phyloP scores from a whole-genome alignment of 2,113 vertebrate species.

The Panthera uncia region DNA sequence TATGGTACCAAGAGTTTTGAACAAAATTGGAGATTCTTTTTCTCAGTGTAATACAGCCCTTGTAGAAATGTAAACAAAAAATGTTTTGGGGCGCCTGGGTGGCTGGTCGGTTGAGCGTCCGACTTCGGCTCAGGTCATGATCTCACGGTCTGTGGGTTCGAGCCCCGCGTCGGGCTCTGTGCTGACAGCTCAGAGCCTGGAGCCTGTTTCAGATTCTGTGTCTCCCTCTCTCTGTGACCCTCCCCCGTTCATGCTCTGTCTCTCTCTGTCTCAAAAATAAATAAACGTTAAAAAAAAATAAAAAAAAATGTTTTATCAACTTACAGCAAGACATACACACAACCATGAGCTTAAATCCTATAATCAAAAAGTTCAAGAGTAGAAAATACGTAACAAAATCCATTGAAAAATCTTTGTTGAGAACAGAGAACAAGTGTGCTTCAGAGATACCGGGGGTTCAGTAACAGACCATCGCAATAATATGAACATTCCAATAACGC shows the following conservation, averaged over 20 bases:
- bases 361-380: not conserved
- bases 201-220: too few species aligned
- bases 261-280: too few species aligned
- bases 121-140: too few species aligned
- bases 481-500: not conserved
- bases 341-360: not conserved
- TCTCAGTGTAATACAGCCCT: not conserved
- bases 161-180: too few species aligned
- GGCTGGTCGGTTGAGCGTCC: too few species aligned
- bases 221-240: too few species aligned
- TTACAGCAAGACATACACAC: not conserved
- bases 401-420: not conserved
- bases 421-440: not conserved
- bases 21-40: not conserved
- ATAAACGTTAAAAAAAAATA: too few species aligned
- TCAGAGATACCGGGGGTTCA: not conserved
- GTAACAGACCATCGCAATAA: not conserved
- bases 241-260: too few species aligned
- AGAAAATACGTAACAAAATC: not conserved
- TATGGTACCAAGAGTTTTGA: not conserved
- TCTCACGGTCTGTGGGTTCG: too few species aligned
- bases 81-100: not conserved
- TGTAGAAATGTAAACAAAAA: not conserved
- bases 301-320: not conserved
- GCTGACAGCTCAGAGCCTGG: too few species aligned